These are phyloP conservation scores for Perithous albicinctus DNA, from an alignment of 2,888 invertebrate species.

Conservation along the genomic window DNA sequence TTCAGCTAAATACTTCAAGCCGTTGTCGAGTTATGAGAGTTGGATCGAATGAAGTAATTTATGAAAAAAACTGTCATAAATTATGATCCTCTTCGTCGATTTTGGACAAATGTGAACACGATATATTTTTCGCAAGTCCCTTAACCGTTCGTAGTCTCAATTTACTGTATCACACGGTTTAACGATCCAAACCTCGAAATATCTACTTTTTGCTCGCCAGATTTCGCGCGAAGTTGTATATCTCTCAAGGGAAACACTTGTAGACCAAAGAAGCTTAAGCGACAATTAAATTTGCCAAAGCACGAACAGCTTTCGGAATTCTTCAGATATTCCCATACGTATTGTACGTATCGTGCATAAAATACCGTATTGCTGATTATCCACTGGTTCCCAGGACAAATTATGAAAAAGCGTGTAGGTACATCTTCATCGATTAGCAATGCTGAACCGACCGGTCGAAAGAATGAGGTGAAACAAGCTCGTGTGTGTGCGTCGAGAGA, in stretches of 20 bases:
- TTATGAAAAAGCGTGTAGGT: constrained; percentile 72
- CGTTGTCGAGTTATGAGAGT: too few relatives aligned
- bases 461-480: constrained; percentile 73
- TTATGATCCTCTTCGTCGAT: too few relatives aligned
- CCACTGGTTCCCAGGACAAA: constrained; percentile 56
- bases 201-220: background rate
- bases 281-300: constrained; percentile 3
- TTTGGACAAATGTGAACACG: too few relatives aligned
- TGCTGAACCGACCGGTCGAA: constrained; percentile 73
- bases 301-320: background rate
- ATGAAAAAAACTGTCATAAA: too few relatives aligned
- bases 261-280: background rate
- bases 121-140: background rate
- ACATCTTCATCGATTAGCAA: constrained; percentile 76
- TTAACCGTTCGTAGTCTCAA: background rate
- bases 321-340: background rate
- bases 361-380: constrained; percentile 50
- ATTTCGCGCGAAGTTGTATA: background rate
- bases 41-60: too few relatives aligned
- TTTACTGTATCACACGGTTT: background rate
- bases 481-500: constrained; percentile 63
- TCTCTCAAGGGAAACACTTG: background rate
- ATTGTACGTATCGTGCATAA: background rate
- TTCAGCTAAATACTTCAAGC: too few relatives aligned
- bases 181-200: background rate